These are phyloP conservation scores for Carterocephalus palaemon DNA, from an alignment of 2,888 invertebrate species.

Conservation along the genomic window DNA sequence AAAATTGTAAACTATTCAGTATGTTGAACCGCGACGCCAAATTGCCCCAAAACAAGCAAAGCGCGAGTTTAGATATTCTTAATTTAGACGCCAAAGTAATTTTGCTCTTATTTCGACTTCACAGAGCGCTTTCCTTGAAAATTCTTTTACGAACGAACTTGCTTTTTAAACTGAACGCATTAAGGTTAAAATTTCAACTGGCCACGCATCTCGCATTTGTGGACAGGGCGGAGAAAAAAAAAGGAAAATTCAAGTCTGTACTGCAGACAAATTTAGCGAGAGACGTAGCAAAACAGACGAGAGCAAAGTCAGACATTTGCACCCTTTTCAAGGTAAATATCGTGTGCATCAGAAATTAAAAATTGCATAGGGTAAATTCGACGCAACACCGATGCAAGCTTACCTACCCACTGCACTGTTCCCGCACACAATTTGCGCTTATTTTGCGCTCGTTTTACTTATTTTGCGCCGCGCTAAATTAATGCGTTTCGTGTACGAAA, in stretches of 20 bases:
- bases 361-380: constrained; percentile 14
- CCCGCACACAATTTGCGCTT: constrained; percentile 13
- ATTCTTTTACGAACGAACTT: constrained; percentile 8
- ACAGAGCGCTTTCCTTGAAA: constrained; percentile 1
- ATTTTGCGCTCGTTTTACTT: constrained; percentile 14
- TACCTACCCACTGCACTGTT: constrained; percentile 8
- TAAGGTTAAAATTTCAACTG: constrained; percentile 14
- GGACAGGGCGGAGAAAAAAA: constrained; percentile 12
- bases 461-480: constrained; percentile 7
- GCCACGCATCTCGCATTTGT: constrained; percentile 2
- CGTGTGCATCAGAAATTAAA: constrained; percentile 30
- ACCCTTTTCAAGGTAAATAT: constrained; percentile 30
- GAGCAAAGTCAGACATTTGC: constrained; percentile 29
- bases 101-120: constrained; percentile 17
- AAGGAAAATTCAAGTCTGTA: too few relatives aligned
- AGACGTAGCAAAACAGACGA: constrained; percentile 45
- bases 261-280: constrained; percentile 66
- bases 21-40: constrained; percentile 1
- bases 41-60: constrained; percentile 6
- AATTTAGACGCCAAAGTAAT: constrained; percentile 21
- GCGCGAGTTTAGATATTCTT: constrained; percentile 18
- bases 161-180: constrained; percentile 1
- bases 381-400: too few relatives aligned
- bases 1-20: constrained; percentile 1
- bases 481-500: constrained; percentile 17